phyloP scores from a whole-genome alignment of 2,888 invertebrate genomes.

The Drosophila demipolita region DNA sequence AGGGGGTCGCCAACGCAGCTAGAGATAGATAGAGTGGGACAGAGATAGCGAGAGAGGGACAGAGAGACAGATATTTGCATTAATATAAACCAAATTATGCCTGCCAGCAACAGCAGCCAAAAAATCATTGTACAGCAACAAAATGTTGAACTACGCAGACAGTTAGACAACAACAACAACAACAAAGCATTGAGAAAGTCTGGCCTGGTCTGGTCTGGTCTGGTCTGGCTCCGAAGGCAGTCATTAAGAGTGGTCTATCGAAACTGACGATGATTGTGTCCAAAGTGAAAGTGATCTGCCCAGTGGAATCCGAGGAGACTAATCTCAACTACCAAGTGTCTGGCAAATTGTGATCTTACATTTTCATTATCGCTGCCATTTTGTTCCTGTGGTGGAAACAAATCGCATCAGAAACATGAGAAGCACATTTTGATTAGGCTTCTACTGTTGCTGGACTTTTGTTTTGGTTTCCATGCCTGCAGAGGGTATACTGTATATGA shows the following conservation, averaged over 20 bases:
- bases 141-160: slow-evolving; percentile 37
- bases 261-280: slow-evolving; percentile 30
- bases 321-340: slow-evolving; percentile 6
- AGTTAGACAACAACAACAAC: slow-evolving; percentile 14
- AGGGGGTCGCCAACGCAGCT: slow-evolving; percentile 73
- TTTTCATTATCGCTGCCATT: slow-evolving; percentile 67
- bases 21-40: not conserved
- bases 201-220: not conserved
- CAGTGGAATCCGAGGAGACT: slow-evolving; percentile 29
- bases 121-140: slow-evolving; percentile 32
- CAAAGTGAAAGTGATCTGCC: slow-evolving; percentile 54
- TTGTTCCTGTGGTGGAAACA: slow-evolving; percentile 53
- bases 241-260: slow-evolving; percentile 38
- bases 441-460: slow-evolving; percentile 3
- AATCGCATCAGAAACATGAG: slow-evolving; percentile 45
- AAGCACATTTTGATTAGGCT: slow-evolving; percentile 50
- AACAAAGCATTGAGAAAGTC: not conserved
- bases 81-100: slow-evolving; percentile 81
- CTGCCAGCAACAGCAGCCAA: slow-evolving; percentile 65
- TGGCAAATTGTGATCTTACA: slow-evolving; percentile 47
- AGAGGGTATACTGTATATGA: not conserved
- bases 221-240: slow-evolving; percentile 1
- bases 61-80: slow-evolving; percentile 76
- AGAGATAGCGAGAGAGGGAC: not conserved
- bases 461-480: slow-evolving; percentile 2